These are phyloP conservation scores for Magallana gigas DNA, from an alignment of 1,140 invertebrate species.

Conservation along the genomic window DNA sequence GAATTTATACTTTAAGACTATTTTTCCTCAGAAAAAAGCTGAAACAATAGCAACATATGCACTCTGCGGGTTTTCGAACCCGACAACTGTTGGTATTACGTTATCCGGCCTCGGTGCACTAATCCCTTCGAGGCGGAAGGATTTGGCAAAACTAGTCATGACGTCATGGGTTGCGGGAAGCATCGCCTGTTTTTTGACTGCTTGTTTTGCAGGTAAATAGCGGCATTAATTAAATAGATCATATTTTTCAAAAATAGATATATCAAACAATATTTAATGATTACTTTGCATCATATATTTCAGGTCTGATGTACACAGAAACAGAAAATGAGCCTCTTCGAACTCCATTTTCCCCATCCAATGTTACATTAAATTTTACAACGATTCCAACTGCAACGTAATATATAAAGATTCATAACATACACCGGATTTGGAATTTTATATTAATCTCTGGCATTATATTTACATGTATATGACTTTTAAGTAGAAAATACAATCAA, in stretches of 20 bases:
- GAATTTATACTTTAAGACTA: background rate
- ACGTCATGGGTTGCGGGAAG: constrained; percentile 83
- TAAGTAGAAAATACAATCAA: too few relatives aligned
- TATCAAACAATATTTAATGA: too few relatives aligned
- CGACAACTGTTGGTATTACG: constrained; percentile 91
- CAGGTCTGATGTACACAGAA: constrained; percentile 8
- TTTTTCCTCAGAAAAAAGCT: constrained; percentile 82
- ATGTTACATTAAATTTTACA: background rate
- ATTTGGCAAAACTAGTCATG: constrained; percentile 81
- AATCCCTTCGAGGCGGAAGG: constrained; percentile 86
- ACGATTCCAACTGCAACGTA: background rate
- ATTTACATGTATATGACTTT: too few relatives aligned
- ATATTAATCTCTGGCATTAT: too few relatives aligned
- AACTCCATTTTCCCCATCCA: background rate
- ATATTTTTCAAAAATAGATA: too few relatives aligned
- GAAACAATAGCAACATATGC: constrained; percentile 93
- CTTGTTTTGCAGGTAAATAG: constrained; percentile 91
- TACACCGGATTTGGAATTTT: too few relatives aligned
- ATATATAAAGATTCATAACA: background rate
- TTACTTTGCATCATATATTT: background rate
- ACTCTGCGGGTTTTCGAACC: constrained; percentile 96
- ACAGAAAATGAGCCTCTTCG: background rate
- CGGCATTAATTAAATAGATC: background rate
- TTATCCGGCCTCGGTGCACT: constrained; percentile 88
- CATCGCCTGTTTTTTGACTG: constrained; percentile 93